phyloP scores from a whole-genome alignment of 2,113 vertebrate genomes.

The Montifringilla adamsi region DNA sequence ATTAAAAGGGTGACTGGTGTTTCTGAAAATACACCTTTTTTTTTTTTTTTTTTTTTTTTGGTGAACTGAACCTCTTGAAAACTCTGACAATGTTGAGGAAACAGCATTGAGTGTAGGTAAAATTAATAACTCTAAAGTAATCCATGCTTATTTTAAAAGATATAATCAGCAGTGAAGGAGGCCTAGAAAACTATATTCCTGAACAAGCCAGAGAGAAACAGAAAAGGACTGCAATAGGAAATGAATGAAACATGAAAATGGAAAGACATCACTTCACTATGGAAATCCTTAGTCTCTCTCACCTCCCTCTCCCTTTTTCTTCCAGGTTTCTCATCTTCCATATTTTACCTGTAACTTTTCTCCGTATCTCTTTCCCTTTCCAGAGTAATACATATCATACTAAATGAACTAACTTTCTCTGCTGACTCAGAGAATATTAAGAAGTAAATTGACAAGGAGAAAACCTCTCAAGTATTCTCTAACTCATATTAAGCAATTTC shows the following conservation, averaged over 20 bases:
- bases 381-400: not conserved
- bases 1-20: not conserved
- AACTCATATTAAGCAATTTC: not conserved
- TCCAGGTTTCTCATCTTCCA: not conserved
- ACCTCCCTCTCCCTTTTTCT: not conserved
- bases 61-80: not conserved
- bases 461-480: not conserved
- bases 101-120: not conserved
- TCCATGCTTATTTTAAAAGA: not conserved
- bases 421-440: not conserved
- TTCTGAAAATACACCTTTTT: not conserved
- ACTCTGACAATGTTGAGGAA: not conserved
- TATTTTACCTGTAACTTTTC: not conserved
- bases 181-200: not conserved
- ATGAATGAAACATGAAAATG: not conserved
- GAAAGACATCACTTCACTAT: not conserved
- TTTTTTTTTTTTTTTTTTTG: not conserved
- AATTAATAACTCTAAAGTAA: not conserved
- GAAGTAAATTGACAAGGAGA: not conserved
- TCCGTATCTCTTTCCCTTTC: not conserved
- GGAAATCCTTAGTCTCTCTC: not conserved
- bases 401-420: not conserved
- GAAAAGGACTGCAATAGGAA: not conserved
- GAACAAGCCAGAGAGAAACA: not conserved
- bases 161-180: not conserved